phyloP scores from a whole-genome alignment of 2,888 invertebrate genomes.

The Nomada fucata region DNA sequence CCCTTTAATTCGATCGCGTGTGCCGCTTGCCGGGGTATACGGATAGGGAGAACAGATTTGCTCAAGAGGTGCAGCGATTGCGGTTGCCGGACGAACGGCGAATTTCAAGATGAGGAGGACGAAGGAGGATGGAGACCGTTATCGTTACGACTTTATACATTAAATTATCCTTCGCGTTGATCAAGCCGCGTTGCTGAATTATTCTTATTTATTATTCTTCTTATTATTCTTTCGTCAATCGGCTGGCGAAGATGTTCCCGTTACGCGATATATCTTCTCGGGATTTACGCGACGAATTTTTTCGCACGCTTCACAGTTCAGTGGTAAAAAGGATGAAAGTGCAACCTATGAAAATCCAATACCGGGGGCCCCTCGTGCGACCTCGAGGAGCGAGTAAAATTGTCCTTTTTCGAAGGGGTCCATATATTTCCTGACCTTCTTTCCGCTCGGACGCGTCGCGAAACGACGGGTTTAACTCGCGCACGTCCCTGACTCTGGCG shows the following conservation, averaged over 20 bases:
- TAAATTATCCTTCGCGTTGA: neutral
- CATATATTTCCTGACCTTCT: slow-evolving; percentile 7
- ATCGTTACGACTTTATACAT: no score
- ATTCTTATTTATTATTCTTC: no score
- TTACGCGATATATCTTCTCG: no score
- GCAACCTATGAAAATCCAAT: slow-evolving; percentile 10
- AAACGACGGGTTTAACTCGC: slow-evolving; percentile 13
- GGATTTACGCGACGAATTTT: neutral
- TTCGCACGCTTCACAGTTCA: neutral
- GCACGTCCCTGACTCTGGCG: neutral
- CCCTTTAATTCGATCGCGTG: no score
- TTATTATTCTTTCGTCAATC: no score
- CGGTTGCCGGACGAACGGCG: neutral
- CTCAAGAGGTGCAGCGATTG: neutral
- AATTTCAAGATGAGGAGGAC: neutral
- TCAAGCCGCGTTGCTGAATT: neutral
- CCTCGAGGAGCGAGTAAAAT: slow-evolving; percentile 16
- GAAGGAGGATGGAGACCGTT: no score
- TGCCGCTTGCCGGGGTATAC: no score
- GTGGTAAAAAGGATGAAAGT: neutral
- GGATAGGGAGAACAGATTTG: no score
- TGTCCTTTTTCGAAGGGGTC: slow-evolving; percentile 1
- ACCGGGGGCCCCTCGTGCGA: slow-evolving; percentile 21
- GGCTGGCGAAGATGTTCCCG: no score
- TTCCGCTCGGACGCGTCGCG: slow-evolving; percentile 1